Evolutionary conservation across 1,140 invertebrate genomes (phyloP).

Genomic region (Caenorhabditis elegans): DNA sequence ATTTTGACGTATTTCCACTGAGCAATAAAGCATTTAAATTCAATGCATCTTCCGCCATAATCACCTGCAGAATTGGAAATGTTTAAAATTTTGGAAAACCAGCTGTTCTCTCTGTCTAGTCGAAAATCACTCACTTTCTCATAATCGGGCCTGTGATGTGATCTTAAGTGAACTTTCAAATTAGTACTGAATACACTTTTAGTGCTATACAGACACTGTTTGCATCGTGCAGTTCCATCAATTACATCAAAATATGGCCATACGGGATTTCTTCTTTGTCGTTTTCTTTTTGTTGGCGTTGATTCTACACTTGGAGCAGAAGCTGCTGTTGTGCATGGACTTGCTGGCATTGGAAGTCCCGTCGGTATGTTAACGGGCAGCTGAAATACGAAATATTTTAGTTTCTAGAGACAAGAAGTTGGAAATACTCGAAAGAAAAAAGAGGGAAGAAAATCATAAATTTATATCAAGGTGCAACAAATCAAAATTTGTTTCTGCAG

Average conservation of each 20-base stretch:
- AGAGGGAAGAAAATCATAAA: background rate
- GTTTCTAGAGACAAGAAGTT: background rate
- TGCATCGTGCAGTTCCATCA: constrained; percentile 52
- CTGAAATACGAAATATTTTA: background rate
- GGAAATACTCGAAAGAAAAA: background rate
- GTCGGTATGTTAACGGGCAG: constrained; percentile 7
- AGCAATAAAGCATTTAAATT: constrained; percentile 45
- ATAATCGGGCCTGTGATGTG: constrained; percentile 54
- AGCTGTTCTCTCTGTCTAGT: background rate
- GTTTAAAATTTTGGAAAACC: background rate
- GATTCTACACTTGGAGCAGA: background rate
- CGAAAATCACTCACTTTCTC: constrained; percentile 49
- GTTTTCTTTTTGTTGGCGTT: constrained; percentile 43
- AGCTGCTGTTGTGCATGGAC: background rate
- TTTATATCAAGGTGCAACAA: constrained; percentile 6
- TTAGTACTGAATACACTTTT: constrained; percentile 59
- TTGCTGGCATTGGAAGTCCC: background rate
- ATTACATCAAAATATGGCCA: constrained; percentile 57
- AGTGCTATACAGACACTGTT: constrained; percentile 53
- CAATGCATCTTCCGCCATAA: constrained; percentile 42
- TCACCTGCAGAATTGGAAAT: constrained; percentile 36
- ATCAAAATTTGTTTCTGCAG: background rate
- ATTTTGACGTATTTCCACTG: constrained; percentile 39
- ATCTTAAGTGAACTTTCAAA: constrained; percentile 54
- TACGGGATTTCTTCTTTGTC: constrained; percentile 52